Evolutionary conservation across 2,888 invertebrate species (phyloP).

Genomic region (Alentia gelatinosa): DNA sequence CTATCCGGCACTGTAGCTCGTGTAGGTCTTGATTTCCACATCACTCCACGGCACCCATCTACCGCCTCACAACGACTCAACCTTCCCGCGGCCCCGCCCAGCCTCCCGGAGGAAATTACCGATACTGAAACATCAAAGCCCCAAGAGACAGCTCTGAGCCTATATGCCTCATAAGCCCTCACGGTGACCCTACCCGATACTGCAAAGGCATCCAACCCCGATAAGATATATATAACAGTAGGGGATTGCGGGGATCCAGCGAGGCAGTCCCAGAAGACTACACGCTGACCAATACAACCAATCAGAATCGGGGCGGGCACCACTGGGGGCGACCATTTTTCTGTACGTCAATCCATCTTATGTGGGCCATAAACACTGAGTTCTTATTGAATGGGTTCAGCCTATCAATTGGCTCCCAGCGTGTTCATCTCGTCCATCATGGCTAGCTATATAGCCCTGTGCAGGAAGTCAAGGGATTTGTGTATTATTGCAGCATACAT

Average conservation of each 20-base stretch:
- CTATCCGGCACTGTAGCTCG: no score
- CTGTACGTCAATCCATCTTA: neutral
- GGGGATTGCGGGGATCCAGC: neutral
- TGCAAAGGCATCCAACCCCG: neutral
- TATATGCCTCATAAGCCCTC: constrained; percentile 15
- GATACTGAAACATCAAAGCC: constrained; percentile 7
- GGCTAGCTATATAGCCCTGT: neutral
- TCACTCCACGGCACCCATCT: neutral
- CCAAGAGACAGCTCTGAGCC: neutral
- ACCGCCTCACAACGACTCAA: neutral
- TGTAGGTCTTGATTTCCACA: no score
- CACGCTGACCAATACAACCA: constrained; percentile 21
- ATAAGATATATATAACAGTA: neutral
- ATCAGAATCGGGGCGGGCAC: neutral
- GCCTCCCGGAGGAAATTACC: constrained; percentile 9
- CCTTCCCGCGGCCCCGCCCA: neutral
- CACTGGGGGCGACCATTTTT: neutral
- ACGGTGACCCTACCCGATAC: neutral
- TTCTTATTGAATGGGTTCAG: constrained; percentile 25
- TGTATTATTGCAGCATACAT: neutral
- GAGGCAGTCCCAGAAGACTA: neutral
- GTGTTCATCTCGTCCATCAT: neutral
- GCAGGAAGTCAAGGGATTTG: neutral
- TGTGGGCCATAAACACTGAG: neutral
- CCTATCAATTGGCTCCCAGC: neutral